Evolutionary conservation across 2,888 invertebrate genomes (phyloP).

Genomic region (Meganola albula): DNA sequence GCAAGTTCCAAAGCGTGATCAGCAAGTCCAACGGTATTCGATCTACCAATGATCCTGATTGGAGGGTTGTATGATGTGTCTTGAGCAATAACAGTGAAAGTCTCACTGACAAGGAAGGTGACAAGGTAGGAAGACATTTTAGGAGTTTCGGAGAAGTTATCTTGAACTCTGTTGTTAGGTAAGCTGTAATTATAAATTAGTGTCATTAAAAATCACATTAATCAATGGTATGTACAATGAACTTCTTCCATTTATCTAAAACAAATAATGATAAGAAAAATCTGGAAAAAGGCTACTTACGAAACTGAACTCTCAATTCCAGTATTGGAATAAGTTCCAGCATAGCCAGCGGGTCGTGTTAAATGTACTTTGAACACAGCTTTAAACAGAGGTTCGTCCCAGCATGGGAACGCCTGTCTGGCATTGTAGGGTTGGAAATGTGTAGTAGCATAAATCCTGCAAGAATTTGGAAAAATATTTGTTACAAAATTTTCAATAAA

Average conservation of each 20-base stretch:
- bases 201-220: background rate
- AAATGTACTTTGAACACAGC: conserved; percentile 84
- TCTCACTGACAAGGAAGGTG: conserved; percentile 84
- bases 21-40: conserved; percentile 55
- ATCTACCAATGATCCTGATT: conserved; percentile 63
- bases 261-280: conserved; percentile 2
- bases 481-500: too few relatives aligned
- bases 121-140: conserved; percentile 90
- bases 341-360: conserved; percentile 69
- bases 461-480: too few relatives aligned
- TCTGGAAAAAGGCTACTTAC: too few relatives aligned
- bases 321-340: conserved; percentile 80
- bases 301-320: conserved; percentile 38
- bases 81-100: conserved; percentile 57
- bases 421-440: conserved; percentile 90
- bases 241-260: too few relatives aligned
- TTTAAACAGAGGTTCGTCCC: conserved; percentile 90
- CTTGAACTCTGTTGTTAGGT: conserved; percentile 32
- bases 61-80: conserved; percentile 47
- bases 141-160: conserved; percentile 74
- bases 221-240: too few relatives aligned
- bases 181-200: conserved; percentile 32
- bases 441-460: conserved; percentile 78
- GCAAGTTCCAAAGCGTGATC: conserved; percentile 49
- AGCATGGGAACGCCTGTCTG: conserved; percentile 90